Percentiles rank a stretch among this genome's conserved stretches.
Evolutionary conservation across 2,888 invertebrate species (phyloP).

Genomic region (Euplagia quadripunctaria): DNA sequence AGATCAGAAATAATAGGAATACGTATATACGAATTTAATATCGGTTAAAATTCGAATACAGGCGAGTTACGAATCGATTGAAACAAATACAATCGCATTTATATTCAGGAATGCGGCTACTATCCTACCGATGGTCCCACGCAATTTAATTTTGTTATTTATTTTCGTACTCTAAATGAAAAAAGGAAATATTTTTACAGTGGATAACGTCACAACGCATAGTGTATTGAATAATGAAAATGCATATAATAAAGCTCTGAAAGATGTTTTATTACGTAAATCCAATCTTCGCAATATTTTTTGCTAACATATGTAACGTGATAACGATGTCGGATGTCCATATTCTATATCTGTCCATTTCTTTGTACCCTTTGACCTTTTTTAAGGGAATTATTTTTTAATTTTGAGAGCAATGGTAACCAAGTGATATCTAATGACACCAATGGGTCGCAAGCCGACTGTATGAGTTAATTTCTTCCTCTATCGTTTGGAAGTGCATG

Average conservation of each 20-base stretch:
- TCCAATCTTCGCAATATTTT: background rate
- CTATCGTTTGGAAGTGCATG: too few species aligned
- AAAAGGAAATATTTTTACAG: slow-evolving; percentile 33
- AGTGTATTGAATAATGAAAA: slow-evolving; percentile 29
- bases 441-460: background rate
- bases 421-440: background rate
- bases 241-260: slow-evolving; percentile 31
- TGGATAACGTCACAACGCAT: slow-evolving; percentile 34
- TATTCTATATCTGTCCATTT: background rate
- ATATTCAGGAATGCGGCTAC: slow-evolving; percentile 29
- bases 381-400: background rate
- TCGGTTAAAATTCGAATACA: slow-evolving; percentile 11
- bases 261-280: slow-evolving; percentile 21
- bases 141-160: slow-evolving; percentile 41
- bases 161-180: slow-evolving; percentile 16
- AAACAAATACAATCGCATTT: slow-evolving; percentile 41
- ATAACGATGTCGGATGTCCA: background rate
- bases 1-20: slow-evolving; percentile 16
- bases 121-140: slow-evolving; percentile 24
- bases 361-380: background rate
- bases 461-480: too few species aligned
- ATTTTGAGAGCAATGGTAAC: too few species aligned
- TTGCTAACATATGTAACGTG: background rate
- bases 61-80: slow-evolving; percentile 27
- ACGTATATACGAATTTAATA: slow-evolving; percentile 12